Conservation (phyloP, 2,113 vertebrate genomes). For the Nymphicus hollandicus region DNA sequence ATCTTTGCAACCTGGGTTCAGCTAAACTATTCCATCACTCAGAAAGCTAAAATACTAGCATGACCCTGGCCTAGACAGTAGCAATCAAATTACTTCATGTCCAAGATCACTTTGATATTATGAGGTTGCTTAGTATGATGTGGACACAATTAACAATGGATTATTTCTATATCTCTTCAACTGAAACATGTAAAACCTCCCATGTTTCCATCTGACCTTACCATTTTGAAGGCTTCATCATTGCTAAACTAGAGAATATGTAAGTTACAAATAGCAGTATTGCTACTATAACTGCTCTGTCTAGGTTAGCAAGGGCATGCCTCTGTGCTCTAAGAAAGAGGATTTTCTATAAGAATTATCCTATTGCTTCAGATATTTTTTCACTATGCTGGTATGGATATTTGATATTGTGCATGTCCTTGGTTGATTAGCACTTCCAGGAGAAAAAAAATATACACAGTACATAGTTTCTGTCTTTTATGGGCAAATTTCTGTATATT, state of each 20-base stretch:
- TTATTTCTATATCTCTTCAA: neutral
- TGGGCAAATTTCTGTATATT: neutral
- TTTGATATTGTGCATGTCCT: neutral
- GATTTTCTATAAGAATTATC: neutral
- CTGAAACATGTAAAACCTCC: neutral
- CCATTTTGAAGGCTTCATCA: neutral
- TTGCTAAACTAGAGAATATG: neutral
- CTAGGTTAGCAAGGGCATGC: neutral
- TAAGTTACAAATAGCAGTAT: rapidly evolving
- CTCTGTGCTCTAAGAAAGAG: neutral
- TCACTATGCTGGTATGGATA: neutral
- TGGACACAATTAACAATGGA: neutral
- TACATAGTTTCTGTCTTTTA: neutral
- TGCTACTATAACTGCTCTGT: neutral
- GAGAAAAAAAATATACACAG: neutral
- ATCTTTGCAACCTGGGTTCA: neutral
- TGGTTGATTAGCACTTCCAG: neutral
- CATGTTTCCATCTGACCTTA: neutral
- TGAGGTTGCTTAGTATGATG: neutral
- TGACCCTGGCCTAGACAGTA: neutral
- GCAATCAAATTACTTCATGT: neutral
- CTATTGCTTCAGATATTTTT: neutral
- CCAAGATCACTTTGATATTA: neutral
- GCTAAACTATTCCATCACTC: neutral
- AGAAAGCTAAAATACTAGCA: neutral